Conservation (phyloP, 2,113 vertebrate genomes). For the Dolichallabes microphthalmus region DNA sequence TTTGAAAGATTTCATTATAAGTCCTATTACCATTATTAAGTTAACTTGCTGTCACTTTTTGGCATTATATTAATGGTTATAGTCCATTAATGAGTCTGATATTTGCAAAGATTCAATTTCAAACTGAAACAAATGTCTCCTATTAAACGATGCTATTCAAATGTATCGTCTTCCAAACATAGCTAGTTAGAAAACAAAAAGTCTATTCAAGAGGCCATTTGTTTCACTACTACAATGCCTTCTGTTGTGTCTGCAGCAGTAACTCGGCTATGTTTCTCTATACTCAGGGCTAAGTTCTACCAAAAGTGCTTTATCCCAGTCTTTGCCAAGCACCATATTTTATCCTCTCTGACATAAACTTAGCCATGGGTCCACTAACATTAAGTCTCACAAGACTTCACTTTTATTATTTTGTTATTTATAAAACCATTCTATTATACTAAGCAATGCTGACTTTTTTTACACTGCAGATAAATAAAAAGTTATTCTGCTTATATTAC, state of each 20-base stretch:
- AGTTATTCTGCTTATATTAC: slow-evolving; percentile 21
- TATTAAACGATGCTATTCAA: slow-evolving; percentile 2
- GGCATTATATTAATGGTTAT: not conserved
- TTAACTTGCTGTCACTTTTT: not conserved
- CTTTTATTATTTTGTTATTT: slow-evolving; percentile 54
- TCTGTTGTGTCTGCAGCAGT: slow-evolving; percentile 39
- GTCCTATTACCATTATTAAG: not conserved
- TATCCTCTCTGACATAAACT: slow-evolving; percentile 50
- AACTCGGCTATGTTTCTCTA: slow-evolving; percentile 45
- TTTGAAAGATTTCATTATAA: slow-evolving; percentile 7
- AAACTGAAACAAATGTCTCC: slow-evolving; percentile 8
- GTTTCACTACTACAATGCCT: slow-evolving; percentile 23
- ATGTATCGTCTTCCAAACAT: slow-evolving; percentile 1
- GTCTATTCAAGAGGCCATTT: slow-evolving; percentile 17
- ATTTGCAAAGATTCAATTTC: not conserved
- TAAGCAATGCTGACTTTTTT: slow-evolving; percentile 39
- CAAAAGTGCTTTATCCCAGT: slow-evolving; percentile 26
- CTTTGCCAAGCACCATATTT: slow-evolving; percentile 51
- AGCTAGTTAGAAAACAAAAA: slow-evolving; percentile 17
- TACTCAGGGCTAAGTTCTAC: slow-evolving; percentile 24
- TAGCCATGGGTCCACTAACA: slow-evolving; percentile 27
- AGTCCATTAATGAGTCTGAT: slow-evolving; percentile 7
- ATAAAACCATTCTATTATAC: slow-evolving; percentile 32
- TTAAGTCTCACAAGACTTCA: slow-evolving; percentile 47
- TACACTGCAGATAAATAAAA: slow-evolving; percentile 48